phyloP scores from a whole-genome alignment of 2,888 invertebrate genomes.

The Bombylius major region DNA sequence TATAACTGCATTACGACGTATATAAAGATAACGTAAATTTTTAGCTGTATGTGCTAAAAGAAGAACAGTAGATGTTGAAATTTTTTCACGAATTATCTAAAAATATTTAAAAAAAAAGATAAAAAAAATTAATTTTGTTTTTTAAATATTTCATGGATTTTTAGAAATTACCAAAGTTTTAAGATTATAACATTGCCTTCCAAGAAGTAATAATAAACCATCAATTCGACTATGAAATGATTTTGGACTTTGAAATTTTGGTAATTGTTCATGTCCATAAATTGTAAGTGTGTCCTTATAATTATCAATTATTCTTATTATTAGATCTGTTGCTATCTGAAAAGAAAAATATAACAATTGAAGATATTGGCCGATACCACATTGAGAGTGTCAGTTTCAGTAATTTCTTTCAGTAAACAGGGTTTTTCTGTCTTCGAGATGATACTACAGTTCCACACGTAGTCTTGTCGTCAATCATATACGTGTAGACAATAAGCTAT shows the following conservation, averaged over 20 bases:
- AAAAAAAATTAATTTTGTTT: not conserved
- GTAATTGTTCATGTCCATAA: constrained; percentile 55
- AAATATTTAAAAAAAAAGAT: not conserved
- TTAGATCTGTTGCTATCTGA: constrained; percentile 39
- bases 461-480: too few species aligned
- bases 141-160: not conserved
- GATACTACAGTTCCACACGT: too few species aligned
- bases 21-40: constrained; percentile 47
- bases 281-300: constrained; percentile 49
- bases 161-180: constrained; percentile 49
- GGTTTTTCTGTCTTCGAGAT: too few species aligned
- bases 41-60: constrained; percentile 53
- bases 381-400: too few species aligned
- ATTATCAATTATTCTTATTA: constrained; percentile 46
- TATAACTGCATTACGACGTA: constrained; percentile 60
- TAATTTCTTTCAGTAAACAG: too few species aligned
- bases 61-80: constrained; percentile 64
- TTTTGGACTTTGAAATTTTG: constrained; percentile 51
- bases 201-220: constrained; percentile 50
- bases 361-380: too few species aligned
- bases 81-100: constrained; percentile 57
- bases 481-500: too few species aligned
- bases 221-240: constrained; percentile 60
- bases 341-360: not conserved
- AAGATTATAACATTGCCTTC: constrained; percentile 51